Conservation (phyloP, 2,113 vertebrate species). For the Coptodon bakossiorum region DNA sequence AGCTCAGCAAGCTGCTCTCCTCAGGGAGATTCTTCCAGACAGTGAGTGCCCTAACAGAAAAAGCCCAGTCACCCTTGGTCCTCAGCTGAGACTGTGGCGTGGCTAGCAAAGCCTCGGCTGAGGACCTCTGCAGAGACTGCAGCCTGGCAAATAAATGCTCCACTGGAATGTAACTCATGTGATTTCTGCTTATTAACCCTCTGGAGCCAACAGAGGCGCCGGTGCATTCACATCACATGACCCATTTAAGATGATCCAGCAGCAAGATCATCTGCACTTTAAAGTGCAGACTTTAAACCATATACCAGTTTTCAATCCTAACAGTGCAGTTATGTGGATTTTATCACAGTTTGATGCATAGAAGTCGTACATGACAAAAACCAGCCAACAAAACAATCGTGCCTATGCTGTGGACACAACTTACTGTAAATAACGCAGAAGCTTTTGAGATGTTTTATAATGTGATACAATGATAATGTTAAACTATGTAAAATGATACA, state of each 20-base stretch:
- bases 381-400: not conserved
- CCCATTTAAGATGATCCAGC: not conserved
- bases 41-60: not conserved
- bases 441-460: not conserved
- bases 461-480: not conserved
- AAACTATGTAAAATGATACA: not conserved
- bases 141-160: not conserved
- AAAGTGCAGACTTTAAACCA: not conserved
- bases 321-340: not conserved
- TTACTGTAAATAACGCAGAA: not conserved
- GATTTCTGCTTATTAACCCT: not conserved
- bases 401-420: not conserved
- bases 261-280: not conserved
- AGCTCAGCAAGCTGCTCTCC: not conserved
- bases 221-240: not conserved
- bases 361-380: not conserved
- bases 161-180: not conserved
- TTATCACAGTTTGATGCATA: not conserved
- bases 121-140: not conserved
- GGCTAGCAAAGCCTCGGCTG: not conserved
- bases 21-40: not conserved
- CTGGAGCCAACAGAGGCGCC: not conserved
- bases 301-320: not conserved
- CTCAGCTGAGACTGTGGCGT: not conserved
- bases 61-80: not conserved